Evolutionary conservation across 2,888 invertebrate species (phyloP).

Genomic region (Stenchaetothrips biformis): DNA sequence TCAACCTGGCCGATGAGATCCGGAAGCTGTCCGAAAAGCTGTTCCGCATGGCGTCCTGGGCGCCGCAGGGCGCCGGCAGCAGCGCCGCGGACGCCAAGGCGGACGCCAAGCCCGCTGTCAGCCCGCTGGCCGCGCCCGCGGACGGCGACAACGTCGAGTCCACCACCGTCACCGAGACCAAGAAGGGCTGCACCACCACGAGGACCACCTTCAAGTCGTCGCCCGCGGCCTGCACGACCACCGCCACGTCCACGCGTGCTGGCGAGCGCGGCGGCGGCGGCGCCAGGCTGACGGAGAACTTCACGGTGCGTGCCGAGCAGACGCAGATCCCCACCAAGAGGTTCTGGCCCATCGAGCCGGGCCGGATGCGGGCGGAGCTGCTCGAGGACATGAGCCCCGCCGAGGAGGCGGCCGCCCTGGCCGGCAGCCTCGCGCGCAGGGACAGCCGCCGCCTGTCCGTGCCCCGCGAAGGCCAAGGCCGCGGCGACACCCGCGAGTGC

Average conservation of each 20-base stretch:
- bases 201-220: constrained; percentile 4
- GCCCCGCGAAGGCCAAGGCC: constrained; percentile 42
- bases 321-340: constrained; percentile 5
- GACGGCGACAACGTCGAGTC: constrained; percentile 10
- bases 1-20: constrained; percentile 69
- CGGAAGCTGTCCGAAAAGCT: constrained; percentile 65
- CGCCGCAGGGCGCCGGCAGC: constrained; percentile 43
- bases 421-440: constrained; percentile 26
- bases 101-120: constrained; percentile 43
- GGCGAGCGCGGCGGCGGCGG: constrained; percentile 22
- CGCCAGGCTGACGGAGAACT: constrained; percentile 26
- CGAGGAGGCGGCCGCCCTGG: constrained; percentile 17
- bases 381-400: constrained; percentile 20
- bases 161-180: constrained; percentile 19
- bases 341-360: constrained; percentile 32
- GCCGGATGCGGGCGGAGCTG: constrained; percentile 22
- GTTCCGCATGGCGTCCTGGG: constrained; percentile 14
- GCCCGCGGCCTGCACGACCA: background rate
- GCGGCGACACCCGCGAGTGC: constrained; percentile 29
- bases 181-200: constrained; percentile 6
- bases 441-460: constrained; percentile 44
- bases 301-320: background rate
- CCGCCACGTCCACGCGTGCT: background rate
- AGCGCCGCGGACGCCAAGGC: constrained; percentile 42
- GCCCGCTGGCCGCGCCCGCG: background rate